Evolutionary conservation across 2,888 invertebrate genomes (phyloP), one percentile per base, ranked within the genome.

Genomic region (Agrotis ipsilon): DNA sequence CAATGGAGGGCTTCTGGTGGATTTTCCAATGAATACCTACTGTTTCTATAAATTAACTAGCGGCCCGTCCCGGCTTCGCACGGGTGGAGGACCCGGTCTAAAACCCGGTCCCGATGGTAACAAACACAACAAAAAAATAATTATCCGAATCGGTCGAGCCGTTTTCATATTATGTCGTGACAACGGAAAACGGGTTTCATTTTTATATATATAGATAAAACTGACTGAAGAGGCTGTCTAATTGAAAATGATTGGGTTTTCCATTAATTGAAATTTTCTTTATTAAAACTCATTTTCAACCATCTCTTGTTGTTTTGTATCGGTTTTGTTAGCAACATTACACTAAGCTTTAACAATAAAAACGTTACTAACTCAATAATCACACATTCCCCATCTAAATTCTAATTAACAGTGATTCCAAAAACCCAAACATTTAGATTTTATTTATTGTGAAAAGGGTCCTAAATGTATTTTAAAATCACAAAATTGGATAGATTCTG

Each of bases 391-490:
- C 63, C 66, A 58, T 72, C 55, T 77, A 54, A 83, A 75, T 68
- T 66, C 61, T 69, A 68, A 68, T 76, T 77, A 73, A 60, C 68
- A 72, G 21, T 68, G 48, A 75, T 68, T 65, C n/a, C 39, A 2
- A 68, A 75, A 71, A 5, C 75, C 76, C 83, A 72, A 84, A 80
- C 83, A 80, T 70, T 78, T 81, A 76, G 59, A 78, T 75, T 84
- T 87, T 84, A 83, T 86, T 86, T 85, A 86, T 86, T 88, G 85
- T 85, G 86, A 86, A 89, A 90, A 88, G 85, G 87, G 83, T 86
- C 84, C 86, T 85, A 82, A 83, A 89, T 89, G 90, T 88, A 88
- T 91, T 93, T 92, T 90, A 91, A 93, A 94, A 94, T 93, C 92
- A 91, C 88, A 89, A 88, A 89, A 89, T 89, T 87, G 90, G 88